Evolutionary conservation across 2,113 vertebrate species (phyloP), one percentile per base, ranked within the genome.

Genomic region (Cacatua alba): DNA sequence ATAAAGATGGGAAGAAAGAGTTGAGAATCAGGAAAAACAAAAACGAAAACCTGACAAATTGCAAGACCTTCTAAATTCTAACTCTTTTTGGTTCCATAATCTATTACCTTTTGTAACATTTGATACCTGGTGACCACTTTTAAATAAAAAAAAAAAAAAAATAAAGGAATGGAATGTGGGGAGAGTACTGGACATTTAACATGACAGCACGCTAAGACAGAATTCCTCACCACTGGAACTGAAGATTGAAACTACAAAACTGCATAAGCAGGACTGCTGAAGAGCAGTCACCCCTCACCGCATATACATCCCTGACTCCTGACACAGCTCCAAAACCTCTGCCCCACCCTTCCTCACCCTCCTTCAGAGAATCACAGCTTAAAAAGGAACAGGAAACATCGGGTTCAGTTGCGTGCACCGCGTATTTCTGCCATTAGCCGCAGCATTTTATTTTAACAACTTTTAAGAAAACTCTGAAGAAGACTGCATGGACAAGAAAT

Each of bases 201-300:
- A 1, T 10, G 17, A 49, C 26, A 87, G 20, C 13, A 44, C 9
- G 20, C 62, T n/a, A 39, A 26, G 17, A n/a, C 20, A 39, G 20
- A 82, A 89, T 79, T 80, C 69, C n/a, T 87, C 41, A 52, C 9
- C 11, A 17, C 57, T 60, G 48, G 20, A 48, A 29, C 15, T 65
- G 43, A 64, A 17, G 33, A 52, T 7, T 79, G 87, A 35, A 84
- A 76, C 25, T n/a, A 31, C 31, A 82, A n/a, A 83, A 75, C 21
- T 35, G 35, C n/a, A 89, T 1, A n/a, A 0, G 1, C 24, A 64
- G 23, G 3, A 24, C 0, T 48, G 48, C 39, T 39, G 29, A 88
- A 65, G 10, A 62, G 31, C 49, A 79, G 35, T 24, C 70, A 84
- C 9, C 26, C 39, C 90, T 39, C 17, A 33, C 13, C 0, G 3